Evolutionary conservation across 1,140 invertebrate genomes (phyloP), one percentile per base, ranked within the genome.

Genomic region (Brachionus rotundiformis): DNA sequence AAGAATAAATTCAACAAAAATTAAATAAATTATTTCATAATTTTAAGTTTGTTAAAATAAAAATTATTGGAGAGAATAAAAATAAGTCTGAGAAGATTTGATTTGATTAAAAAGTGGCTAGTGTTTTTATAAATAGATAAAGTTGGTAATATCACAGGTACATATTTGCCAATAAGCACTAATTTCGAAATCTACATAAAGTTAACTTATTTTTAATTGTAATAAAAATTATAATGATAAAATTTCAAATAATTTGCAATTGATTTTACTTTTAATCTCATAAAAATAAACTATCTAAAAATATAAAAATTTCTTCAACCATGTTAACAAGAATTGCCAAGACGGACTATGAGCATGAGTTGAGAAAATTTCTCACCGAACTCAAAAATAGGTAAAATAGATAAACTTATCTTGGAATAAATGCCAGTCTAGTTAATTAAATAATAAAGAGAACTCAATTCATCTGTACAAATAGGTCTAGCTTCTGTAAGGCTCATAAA

Each of bases 221-320:
- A 16, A 16, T 19, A 19, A 49, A 49, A 49, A 49, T 49, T 49
- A 68, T 68, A 33, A 68, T 68, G 63, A 33, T 16, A 41, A 68
- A 36, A 68, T 68, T 68, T 68, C 63, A 68, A 68, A 68, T 19
- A 33, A 68, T 68, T 68, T 41, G 31, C 63, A 68, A 68, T 68
- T 6, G 3, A 68, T 68, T 68, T 68, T 23, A 68, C 29, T 36
- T 33, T 68, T 68, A 16, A 27, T 68, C n/a, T 33, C 4, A 16
- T 68, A 19, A 33, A 19, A 63, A 63, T 7, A 63, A 63, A 63
- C 7, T 39, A 16, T 68, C 23, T 49, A 5, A 49, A n/a, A n/a
- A 63, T 0, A 31, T 31, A 63, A 13, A 63, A 33, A 29, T 63
- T 63, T n/a, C n/a, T 29, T 29, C 11, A 63, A 63, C 61, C 25